Evolutionary conservation across 2,888 invertebrate species (phyloP).

Genomic region (Steinernema carpocapsae): DNA sequence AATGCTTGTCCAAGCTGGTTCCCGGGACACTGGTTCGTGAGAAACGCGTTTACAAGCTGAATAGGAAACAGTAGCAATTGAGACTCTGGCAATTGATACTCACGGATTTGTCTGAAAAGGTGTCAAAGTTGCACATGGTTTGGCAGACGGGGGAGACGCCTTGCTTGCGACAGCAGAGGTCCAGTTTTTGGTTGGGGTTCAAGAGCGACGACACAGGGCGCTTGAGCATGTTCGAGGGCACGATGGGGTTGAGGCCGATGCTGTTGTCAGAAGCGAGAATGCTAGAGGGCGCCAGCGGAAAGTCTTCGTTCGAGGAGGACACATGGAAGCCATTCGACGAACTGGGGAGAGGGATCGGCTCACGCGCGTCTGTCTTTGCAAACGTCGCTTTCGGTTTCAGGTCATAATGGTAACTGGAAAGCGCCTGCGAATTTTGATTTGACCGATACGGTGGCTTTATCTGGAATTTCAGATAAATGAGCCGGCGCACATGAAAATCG

Average conservation of each 20-base stretch:
- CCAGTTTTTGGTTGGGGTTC: conserved; percentile 63
- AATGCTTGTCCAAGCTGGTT: conserved; percentile 64
- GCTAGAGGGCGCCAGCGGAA: not conserved
- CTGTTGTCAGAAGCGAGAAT: not conserved
- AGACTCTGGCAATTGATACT: conserved; percentile 37
- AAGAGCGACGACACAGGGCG: conserved; percentile 38
- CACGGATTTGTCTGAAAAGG: conserved; percentile 64
- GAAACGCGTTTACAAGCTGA: conserved; percentile 61
- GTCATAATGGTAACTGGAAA: not conserved
- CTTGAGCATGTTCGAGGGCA: conserved; percentile 26
- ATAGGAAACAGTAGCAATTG: conserved; percentile 31
- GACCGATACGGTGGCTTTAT: not conserved
- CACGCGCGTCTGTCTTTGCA: conserved; percentile 39
- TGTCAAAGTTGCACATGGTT: conserved; percentile 64
- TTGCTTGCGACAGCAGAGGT: conserved; percentile 63
- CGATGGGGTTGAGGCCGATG: conserved; percentile 29
- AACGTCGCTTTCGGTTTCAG: conserved; percentile 41
- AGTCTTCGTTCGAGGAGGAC: conserved; percentile 7
- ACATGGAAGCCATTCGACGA: not conserved
- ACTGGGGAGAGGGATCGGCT: conserved; percentile 42
- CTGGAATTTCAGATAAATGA: not conserved
- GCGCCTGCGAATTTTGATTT: not conserved
- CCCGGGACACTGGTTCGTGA: conserved; percentile 65
- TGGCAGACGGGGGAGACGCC: conserved; percentile 56
- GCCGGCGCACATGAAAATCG: not conserved